Evolutionary conservation across 2,888 invertebrate genomes (phyloP).

Genomic region (Mesochorus sp.): DNA sequence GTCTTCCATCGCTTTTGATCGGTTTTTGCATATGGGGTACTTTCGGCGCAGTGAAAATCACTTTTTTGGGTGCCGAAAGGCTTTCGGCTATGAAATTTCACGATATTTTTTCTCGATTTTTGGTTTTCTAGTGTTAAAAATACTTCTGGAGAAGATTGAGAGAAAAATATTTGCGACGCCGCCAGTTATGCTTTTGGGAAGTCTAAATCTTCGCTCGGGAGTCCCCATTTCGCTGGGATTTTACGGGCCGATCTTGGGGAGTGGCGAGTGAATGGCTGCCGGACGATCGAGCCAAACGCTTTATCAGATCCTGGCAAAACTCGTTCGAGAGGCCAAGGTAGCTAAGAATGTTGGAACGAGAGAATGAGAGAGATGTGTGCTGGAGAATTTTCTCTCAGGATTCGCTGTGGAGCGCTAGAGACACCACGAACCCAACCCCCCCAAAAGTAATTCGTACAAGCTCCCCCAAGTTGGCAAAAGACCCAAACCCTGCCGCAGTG

Average conservation of each 20-base stretch:
- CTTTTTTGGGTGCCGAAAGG: no score
- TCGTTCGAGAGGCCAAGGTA: slow-evolving; percentile 18
- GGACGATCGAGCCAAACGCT: slow-evolving; percentile 22
- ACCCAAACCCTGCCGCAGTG: slow-evolving; percentile 73
- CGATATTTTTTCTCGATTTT: no score
- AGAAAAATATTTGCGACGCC: no score
- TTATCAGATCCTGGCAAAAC: slow-evolving; percentile 48
- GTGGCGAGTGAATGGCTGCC: slow-evolving; percentile 23
- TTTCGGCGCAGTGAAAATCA: no score
- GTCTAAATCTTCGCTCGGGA: background rate
- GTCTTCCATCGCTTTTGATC: no score
- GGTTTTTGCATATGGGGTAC: no score
- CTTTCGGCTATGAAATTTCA: no score
- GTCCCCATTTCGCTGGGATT: background rate
- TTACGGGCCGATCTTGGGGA: slow-evolving; percentile 10
- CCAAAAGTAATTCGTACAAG: slow-evolving; percentile 8
- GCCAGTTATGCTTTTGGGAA: background rate
- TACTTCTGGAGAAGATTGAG: no score
- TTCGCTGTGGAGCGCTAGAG: slow-evolving; percentile 16
- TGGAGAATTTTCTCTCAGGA: background rate
- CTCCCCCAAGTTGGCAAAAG: slow-evolving; percentile 74
- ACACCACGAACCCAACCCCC: background rate
- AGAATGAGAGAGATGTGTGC: background rate
- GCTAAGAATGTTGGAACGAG: no score
- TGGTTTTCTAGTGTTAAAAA: no score